phyloP scores from a whole-genome alignment of 2,113 vertebrate genomes.

The Scomber japonicus region DNA sequence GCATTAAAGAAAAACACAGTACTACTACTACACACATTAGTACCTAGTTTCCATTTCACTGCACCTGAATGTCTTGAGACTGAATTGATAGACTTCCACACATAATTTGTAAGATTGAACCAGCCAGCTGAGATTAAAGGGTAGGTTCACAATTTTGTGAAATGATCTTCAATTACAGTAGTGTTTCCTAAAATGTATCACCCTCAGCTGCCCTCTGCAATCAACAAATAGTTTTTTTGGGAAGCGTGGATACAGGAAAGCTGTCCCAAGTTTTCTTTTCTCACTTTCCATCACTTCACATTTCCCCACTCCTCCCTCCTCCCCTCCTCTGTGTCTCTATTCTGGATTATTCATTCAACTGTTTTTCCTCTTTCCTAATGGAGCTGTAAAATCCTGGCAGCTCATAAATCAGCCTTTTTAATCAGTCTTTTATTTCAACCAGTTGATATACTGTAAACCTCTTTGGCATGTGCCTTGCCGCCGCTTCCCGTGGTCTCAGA shows the following conservation, averaged over 20 bases:
- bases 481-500: conserved; percentile 55
- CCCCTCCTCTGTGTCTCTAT: background rate
- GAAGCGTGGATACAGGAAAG: too few species aligned
- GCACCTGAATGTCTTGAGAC: too few species aligned
- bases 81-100: background rate
- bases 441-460: conserved; percentile 60
- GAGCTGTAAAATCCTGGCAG: conserved; percentile 64
- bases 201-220: background rate
- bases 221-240: too few species aligned
- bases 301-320: background rate
- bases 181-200: conserved; percentile 13
- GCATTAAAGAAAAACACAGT: too few species aligned
- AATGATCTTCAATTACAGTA: conserved; percentile 2
- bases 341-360: conserved; percentile 54
- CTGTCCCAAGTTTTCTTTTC: too few species aligned
- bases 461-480: conserved; percentile 53
- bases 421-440: conserved; percentile 68
- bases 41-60: too few species aligned
- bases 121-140: background rate
- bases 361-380: conserved; percentile 63
- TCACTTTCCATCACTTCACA: background rate
- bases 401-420: conserved; percentile 74
- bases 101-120: background rate
- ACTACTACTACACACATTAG: too few species aligned
- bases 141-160: too few species aligned